Evolutionary conservation across 2,113 vertebrate species (phyloP), one percentile per base, ranked within the genome.

Genomic region (Sander lucioperca): DNA sequence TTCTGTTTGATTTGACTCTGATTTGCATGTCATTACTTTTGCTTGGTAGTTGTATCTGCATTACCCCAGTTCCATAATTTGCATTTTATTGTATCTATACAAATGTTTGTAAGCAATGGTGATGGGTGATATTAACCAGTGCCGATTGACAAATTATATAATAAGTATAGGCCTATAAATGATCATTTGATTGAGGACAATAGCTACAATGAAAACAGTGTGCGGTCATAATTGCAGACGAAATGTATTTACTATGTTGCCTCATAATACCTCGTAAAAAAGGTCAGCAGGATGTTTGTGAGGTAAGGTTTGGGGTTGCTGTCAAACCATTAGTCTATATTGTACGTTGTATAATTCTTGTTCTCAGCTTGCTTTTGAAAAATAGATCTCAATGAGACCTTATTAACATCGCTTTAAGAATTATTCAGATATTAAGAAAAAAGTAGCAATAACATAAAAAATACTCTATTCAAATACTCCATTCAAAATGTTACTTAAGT

Each of bases 261-360:
- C 1, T 27, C n/a, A 19, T 72, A 13, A 13, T 62, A n/a, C 10
- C 39, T 33, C 45, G 18, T 47, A 27, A 80, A 74, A 19, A 43
- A 87, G 71, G 74, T 89, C 72, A 83, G 27, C 75, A 85, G 84
- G 89, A 91, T 78, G 80, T 81, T n/a, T n/a, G 0, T 30, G 13
- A 54, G 51, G 14, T 18, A 2, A 19, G 36, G 68, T 80, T 80
- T 66, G 2, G 9, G 10, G 61, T 83, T 59, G 6, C 54, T 82
- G 77, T 47, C 61, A 39, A 19, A 33, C 23, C 2, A 3, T 57
- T n/a, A 39, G 39, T 9, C 9, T 39, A 18, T 23, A 1, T 73
- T 48, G 11, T 23, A 30, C 2, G 13, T 36, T 30, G 3, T 1
- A 21, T 57, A 57, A 23, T 2, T 25, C 13, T 30, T 45, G 23